phyloP scores from a whole-genome alignment of 2,797 vertebrate genomes.

The Sciurus vulgaris region DNA sequence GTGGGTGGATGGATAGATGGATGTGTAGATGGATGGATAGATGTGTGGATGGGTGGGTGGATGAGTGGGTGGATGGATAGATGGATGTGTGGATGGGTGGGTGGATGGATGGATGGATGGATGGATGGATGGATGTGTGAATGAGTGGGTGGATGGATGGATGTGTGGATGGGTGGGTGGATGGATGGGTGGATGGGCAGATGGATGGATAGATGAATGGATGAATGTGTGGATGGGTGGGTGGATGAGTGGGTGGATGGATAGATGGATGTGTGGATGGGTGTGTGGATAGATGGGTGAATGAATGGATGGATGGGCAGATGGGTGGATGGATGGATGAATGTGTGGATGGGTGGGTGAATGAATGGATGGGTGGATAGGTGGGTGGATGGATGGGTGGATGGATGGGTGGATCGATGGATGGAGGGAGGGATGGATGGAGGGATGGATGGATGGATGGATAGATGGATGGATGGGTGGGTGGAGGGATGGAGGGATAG shows the following conservation, averaged over 20 bases:
- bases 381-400: accelerated
- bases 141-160: accelerated
- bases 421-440: too few species aligned
- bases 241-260: accelerated
- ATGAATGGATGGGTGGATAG: background rate
- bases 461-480: accelerated
- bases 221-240: accelerated
- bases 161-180: accelerated
- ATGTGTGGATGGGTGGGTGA: too few species aligned
- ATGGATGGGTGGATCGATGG: too few species aligned
- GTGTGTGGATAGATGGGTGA: background rate
- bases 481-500: accelerated
- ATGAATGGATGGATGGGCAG: too few species aligned
- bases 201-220: accelerated
- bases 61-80: background rate
- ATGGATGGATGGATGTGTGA: accelerated
- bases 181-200: accelerated
- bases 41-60: accelerated
- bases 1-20: accelerated
- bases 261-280: background rate
- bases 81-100: background rate
- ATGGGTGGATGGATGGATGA: too few species aligned
- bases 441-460: too few species aligned
- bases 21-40: accelerated
- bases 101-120: background rate